Evolutionary conservation across 2,113 vertebrate genomes (phyloP).

Genomic region (Erythrocercus mccallii): DNA sequence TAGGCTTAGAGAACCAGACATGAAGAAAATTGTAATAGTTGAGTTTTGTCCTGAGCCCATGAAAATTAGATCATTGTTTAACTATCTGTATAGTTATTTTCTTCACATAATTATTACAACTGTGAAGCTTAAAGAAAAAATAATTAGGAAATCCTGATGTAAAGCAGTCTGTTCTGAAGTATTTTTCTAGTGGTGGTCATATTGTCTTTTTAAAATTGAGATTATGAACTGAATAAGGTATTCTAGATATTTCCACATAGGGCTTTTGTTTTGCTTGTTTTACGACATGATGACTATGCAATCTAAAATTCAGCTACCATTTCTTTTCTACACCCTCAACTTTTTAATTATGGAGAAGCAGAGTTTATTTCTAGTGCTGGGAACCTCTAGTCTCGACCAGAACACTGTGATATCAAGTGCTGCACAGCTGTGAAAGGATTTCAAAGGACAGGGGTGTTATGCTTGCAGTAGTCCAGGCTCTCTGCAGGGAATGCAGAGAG

Average conservation of each 20-base stretch:
- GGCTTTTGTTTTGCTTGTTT: neutral
- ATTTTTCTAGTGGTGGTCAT: neutral
- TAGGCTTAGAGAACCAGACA: neutral
- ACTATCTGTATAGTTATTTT: neutral
- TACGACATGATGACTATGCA: neutral
- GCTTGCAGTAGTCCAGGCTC: neutral
- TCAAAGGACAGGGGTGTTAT: neutral
- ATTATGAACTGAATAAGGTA: neutral
- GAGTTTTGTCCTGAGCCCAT: neutral
- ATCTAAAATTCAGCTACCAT: neutral
- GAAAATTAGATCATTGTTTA: neutral
- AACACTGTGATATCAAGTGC: rapidly evolving
- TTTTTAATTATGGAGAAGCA: neutral
- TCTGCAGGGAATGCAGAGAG: neutral
- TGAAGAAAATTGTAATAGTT: neutral
- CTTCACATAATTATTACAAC: neutral
- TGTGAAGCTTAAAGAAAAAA: neutral
- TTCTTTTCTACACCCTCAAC: neutral
- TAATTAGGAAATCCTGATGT: neutral
- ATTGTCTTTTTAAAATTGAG: neutral
- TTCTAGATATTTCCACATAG: neutral
- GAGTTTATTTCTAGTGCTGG: neutral
- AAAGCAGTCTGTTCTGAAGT: neutral
- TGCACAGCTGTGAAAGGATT: neutral
- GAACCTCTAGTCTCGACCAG: neutral